These are phyloP conservation scores for Acrocephalus arundinaceus DNA, from an alignment of 2,113 vertebrate species.

Conservation along the genomic window DNA sequence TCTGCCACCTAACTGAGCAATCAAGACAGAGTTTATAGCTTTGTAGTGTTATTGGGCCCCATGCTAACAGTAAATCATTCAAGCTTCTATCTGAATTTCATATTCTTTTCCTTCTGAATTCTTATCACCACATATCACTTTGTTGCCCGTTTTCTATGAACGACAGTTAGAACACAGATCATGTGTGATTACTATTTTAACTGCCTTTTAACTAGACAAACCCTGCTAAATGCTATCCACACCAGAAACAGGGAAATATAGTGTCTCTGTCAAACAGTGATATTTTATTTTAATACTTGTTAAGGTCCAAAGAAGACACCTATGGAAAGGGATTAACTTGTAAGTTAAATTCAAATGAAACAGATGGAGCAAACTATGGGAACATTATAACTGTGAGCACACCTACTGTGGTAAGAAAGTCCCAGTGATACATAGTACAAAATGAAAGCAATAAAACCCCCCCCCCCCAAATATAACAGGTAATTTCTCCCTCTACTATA, in stretches of 20 bases:
- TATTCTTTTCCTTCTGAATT: slow-evolving; percentile 73
- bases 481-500: background rate
- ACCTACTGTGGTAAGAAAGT: background rate
- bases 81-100: slow-evolving; percentile 75
- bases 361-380: background rate
- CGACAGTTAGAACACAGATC: slow-evolving; percentile 44
- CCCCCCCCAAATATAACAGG: background rate
- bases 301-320: slow-evolving; percentile 5
- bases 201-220: slow-evolving; percentile 56
- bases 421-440: background rate
- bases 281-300: slow-evolving; percentile 17
- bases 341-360: slow-evolving; percentile 11
- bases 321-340: background rate
- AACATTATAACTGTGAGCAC: background rate
- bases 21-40: slow-evolving; percentile 80
- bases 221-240: slow-evolving; percentile 47
- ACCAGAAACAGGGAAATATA: slow-evolving; percentile 51
- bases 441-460: background rate
- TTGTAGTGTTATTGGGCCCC: slow-evolving; percentile 79
- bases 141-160: slow-evolving; percentile 45
- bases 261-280: background rate
- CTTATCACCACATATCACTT: slow-evolving; percentile 70
- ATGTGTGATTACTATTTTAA: slow-evolving; percentile 63
- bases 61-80: slow-evolving; percentile 79
- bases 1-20: slow-evolving; percentile 83